Conservation (phyloP, 1,140 invertebrate species). For the Heliothis virescens region DNA sequence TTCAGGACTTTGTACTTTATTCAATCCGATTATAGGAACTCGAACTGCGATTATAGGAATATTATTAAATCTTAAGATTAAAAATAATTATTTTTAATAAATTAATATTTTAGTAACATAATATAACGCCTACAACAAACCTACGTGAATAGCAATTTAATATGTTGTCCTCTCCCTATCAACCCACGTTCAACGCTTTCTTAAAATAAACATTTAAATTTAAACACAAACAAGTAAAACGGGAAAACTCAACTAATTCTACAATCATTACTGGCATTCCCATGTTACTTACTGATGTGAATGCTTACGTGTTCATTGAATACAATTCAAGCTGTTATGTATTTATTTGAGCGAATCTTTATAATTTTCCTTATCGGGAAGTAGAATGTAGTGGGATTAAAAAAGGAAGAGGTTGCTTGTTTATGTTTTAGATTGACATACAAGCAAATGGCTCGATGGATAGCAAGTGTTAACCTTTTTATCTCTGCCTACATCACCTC, state of each 20-base stretch:
- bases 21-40: no score
- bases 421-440: not conserved
- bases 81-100: no score
- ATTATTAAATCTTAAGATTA: no score
- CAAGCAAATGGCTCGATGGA: not conserved
- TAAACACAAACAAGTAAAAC: not conserved
- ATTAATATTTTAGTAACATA: no score
- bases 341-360: not conserved
- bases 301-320: not conserved
- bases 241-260: not conserved
- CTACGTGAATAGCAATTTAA: no score
- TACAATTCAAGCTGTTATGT: not conserved
- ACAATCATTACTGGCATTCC: not conserved
- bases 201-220: not conserved
- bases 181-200: not conserved
- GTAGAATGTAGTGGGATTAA: not conserved
- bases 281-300: not conserved
- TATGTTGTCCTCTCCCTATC: no score
- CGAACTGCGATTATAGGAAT: not conserved
- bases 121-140: no score
- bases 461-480: no score
- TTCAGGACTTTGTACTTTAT: no score
- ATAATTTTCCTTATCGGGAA: not conserved
- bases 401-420: not conserved
- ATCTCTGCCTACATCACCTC: no score